These are phyloP conservation scores for Sebastes kiyomatsui DNA, from an alignment of 2,797 vertebrate species.

Conservation along the genomic window DNA sequence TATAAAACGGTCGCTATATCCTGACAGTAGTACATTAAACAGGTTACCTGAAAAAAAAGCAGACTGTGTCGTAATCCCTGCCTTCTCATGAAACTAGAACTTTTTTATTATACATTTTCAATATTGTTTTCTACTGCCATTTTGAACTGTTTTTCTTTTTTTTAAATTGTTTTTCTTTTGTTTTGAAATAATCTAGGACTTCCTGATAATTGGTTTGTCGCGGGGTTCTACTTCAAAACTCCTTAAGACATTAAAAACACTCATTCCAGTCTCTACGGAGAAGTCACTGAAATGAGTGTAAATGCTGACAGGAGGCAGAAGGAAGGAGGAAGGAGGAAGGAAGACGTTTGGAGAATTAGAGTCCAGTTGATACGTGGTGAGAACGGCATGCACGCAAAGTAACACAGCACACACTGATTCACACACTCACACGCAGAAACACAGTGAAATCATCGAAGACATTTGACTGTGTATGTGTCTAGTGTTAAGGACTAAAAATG, in stretches of 20 bases:
- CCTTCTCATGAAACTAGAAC: neutral
- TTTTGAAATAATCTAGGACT: neutral
- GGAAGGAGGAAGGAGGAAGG: neutral
- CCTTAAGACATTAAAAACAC: neutral
- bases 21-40: no score
- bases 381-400: slow-evolving; percentile 48
- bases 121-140: neutral
- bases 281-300: neutral
- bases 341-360: slow-evolving; percentile 4
- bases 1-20: no score
- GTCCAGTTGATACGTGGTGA: slow-evolving; percentile 26
- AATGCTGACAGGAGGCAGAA: neutral
- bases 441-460: slow-evolving; percentile 44
- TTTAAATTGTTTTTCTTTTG: neutral
- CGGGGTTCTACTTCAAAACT: no score
- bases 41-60: no score
- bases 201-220: neutral
- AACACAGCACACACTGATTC: slow-evolving; percentile 48
- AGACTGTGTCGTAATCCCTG: neutral
- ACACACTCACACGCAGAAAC: slow-evolving; percentile 46
- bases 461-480: slow-evolving; percentile 55
- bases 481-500: slow-evolving; percentile 50
- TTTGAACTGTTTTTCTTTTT: neutral
- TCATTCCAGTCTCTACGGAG: neutral
- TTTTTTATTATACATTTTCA: neutral